A percentile compares a stretch with the other conserved stretches of the same genome.
Conservation (phyloP, 1,140 invertebrate species). For the Euwallacea similis region DNA sequence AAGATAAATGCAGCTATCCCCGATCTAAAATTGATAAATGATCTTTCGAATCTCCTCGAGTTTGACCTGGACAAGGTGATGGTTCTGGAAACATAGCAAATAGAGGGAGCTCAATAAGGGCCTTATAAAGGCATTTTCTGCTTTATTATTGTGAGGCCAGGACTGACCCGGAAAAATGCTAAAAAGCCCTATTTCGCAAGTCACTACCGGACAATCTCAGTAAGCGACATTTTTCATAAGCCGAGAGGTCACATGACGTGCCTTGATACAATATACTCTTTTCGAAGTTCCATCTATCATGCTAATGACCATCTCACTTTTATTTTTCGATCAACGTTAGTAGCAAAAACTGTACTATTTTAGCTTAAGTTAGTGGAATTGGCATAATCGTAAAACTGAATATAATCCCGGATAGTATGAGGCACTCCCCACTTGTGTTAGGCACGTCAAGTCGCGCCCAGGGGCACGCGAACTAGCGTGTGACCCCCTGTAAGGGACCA, state of each 20-base stretch:
- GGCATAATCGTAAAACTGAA: neutral
- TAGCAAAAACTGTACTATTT: conserved; percentile 3
- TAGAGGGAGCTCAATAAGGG: neutral
- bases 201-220: neutral
- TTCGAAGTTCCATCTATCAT: neutral
- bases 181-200: neutral
- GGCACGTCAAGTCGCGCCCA: conserved; percentile 4
- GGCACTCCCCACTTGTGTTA: conserved; percentile 5
- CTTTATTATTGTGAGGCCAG: neutral
- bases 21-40: neutral
- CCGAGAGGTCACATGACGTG: neutral
- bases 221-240: conserved; percentile 4
- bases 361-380: conserved; percentile 1
- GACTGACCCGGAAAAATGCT: neutral
- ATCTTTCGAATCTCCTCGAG: neutral
- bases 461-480: conserved; percentile 14
- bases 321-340: neutral
- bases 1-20: neutral
- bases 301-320: neutral
- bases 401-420: neutral
- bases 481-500: neutral
- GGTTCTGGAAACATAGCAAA: neutral
- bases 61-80: neutral
- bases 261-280: neutral
- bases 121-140: neutral